Evolutionary conservation across 2,113 vertebrate genomes (phyloP).

Genomic region (Albula goreensis): DNA sequence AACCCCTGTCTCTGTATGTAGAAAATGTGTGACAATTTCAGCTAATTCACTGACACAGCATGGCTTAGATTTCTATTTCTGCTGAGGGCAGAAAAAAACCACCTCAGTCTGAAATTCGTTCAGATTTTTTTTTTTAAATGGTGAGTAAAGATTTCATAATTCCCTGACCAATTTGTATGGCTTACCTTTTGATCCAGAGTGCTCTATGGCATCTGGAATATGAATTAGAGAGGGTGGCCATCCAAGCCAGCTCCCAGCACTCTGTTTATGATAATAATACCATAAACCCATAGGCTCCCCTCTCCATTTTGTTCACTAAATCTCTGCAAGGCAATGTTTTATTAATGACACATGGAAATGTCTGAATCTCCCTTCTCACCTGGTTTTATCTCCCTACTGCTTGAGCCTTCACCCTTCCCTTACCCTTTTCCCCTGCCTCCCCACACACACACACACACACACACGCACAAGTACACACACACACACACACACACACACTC

Average conservation of each 20-base stretch:
- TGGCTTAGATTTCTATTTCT: neutral
- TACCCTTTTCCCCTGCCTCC: neutral
- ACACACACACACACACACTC: neutral
- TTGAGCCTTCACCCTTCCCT: conserved; percentile 1
- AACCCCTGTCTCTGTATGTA: neutral
- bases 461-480: too few relatives aligned
- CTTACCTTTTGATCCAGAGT: neutral
- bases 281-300: conserved; percentile 22
- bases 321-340: conserved; percentile 60
- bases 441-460: neutral
- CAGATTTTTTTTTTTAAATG: too few relatives aligned
- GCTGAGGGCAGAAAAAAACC: too few relatives aligned
- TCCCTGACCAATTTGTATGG: neutral
- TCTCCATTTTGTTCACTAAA: conserved; percentile 48
- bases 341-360: conserved; percentile 65
- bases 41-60: neutral
- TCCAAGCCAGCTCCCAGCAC: neutral
- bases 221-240: neutral
- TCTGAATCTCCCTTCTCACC: conserved; percentile 56
- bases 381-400: conserved; percentile 39
- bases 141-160: neutral
- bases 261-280: neutral
- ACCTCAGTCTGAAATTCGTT: too few relatives aligned
- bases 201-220: neutral
- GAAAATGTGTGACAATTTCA: neutral